Conservation (phyloP, 2,113 vertebrate species). For the Pseudolaguvia tuberculata region DNA sequence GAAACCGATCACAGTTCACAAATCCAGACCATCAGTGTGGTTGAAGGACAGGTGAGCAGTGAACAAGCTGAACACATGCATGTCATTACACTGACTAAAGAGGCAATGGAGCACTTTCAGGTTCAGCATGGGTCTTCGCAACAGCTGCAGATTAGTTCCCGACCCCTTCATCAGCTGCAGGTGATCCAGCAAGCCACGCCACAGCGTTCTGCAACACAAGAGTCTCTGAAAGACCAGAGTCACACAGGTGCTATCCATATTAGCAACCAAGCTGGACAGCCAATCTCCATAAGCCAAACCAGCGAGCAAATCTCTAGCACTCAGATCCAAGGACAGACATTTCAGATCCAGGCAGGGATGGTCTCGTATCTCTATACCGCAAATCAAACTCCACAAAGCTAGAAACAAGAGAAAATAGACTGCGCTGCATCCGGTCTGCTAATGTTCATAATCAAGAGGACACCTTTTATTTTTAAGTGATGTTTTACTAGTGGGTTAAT, state of each 20-base stretch:
- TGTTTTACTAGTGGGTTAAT: not conserved
- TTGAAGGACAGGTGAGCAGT: slow-evolving; percentile 70
- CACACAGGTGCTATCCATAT: slow-evolving; percentile 59
- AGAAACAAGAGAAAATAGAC: not conserved
- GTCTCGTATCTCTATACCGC: slow-evolving; percentile 69
- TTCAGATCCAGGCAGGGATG: slow-evolving; percentile 73
- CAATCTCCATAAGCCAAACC: slow-evolving; percentile 70
- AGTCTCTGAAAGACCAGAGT: slow-evolving; percentile 49
- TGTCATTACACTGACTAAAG: slow-evolving; percentile 87
- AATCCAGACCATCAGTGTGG: slow-evolving; percentile 75
- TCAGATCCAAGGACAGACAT: slow-evolving; percentile 70
- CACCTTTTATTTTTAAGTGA: not conserved
- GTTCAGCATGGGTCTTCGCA: slow-evolving; percentile 71
- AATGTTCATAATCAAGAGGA: not conserved
- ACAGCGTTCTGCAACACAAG: slow-evolving; percentile 57
- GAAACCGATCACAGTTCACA: slow-evolving; percentile 65
- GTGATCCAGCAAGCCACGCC: slow-evolving; percentile 57
- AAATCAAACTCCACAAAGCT: slow-evolving; percentile 58
- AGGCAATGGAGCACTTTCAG: slow-evolving; percentile 83
- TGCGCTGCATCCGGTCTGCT: not conserved
- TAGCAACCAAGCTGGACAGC: slow-evolving; percentile 61
- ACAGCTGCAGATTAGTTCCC: slow-evolving; percentile 63
- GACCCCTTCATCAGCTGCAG: slow-evolving; percentile 61
- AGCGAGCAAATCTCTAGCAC: slow-evolving; percentile 65
- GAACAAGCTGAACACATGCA: slow-evolving; percentile 82